Conservation (phyloP, 2,797 vertebrate species). For the Sebastolobus alascanus region DNA sequence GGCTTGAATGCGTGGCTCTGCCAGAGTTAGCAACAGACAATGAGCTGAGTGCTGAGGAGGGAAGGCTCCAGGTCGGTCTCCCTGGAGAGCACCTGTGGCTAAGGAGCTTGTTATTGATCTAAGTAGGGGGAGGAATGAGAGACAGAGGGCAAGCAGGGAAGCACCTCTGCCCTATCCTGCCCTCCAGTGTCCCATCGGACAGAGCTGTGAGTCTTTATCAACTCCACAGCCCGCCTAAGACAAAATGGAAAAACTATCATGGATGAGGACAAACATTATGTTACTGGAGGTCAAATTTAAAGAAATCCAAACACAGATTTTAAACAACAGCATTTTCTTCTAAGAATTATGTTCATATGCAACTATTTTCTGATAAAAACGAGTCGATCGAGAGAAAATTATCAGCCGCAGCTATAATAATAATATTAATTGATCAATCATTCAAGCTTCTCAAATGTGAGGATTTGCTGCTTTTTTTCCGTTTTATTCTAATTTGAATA, state of each 20-base stretch:
- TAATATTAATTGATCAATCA: neutral
- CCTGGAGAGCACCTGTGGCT: constrained; percentile 68
- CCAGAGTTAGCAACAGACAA: constrained; percentile 56
- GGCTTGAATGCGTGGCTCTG: constrained; percentile 44
- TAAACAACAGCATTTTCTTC: neutral
- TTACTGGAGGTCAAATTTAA: constrained; percentile 3
- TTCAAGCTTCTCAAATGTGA: neutral
- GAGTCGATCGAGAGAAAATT: neutral
- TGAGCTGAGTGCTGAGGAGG: constrained; percentile 48
- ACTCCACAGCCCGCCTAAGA: constrained; percentile 28
- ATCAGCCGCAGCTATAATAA: neutral
- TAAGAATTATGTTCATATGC: neutral
- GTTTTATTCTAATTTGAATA: neutral
- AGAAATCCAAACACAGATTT: constrained; percentile 1
- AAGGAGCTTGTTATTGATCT: constrained; percentile 78
- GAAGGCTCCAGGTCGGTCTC: constrained; percentile 53
- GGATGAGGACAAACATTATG: neutral
- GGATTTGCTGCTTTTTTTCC: neutral
- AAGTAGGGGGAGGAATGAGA: constrained; percentile 62
- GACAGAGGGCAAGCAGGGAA: constrained; percentile 58
- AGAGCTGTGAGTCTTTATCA: constrained; percentile 57
- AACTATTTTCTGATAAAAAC: neutral
- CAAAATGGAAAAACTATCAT: constrained; percentile 28
- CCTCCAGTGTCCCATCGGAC: constrained; percentile 60
- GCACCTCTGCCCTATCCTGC: constrained; percentile 65